These are phyloP conservation scores for Streptopelia turtur DNA, from an alignment of 2,797 vertebrate genomes.

Conservation along the genomic window DNA sequence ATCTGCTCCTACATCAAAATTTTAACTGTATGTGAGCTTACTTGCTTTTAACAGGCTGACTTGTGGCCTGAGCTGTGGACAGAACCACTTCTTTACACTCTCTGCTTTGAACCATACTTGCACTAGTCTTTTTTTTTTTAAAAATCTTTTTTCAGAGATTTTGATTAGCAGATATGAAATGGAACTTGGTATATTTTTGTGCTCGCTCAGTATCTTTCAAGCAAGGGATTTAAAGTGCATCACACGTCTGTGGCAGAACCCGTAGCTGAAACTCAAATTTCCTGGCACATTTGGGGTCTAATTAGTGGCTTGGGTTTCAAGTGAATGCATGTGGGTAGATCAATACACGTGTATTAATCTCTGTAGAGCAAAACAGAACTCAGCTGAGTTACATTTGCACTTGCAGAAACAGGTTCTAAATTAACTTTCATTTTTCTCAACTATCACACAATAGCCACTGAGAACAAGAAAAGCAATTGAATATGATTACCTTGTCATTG, in stretches of 20 bases:
- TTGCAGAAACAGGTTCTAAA: not conserved
- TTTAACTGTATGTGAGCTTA: not conserved
- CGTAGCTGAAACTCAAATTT: not conserved
- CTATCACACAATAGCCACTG: not conserved
- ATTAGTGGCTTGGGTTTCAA: slow-evolving; percentile 26
- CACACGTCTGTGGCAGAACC: not conserved
- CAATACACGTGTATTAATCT: not conserved
- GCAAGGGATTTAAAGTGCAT: not conserved
- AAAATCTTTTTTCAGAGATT: not conserved
- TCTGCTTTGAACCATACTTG: not conserved
- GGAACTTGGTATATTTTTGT: not conserved
- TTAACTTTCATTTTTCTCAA: slow-evolving; percentile 19
- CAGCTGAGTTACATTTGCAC: not conserved
- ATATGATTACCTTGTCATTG: not conserved
- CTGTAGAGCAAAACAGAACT: not conserved
- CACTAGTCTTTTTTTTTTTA: not conserved
- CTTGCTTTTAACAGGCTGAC: not conserved
- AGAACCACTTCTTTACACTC: not conserved
- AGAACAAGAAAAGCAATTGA: not conserved
- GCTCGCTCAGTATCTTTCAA: not conserved
- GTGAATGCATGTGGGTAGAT: not conserved
- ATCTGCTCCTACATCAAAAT: not conserved
- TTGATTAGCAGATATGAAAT: not conserved
- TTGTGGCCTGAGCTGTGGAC: not conserved
- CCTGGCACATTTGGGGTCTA: slow-evolving; percentile 5